A percentile compares a stretch with the other conserved stretches of the same genome.
Evolutionary conservation across 2,888 invertebrate genomes (phyloP).

Genomic region (Synanthedon vespiformis): DNA sequence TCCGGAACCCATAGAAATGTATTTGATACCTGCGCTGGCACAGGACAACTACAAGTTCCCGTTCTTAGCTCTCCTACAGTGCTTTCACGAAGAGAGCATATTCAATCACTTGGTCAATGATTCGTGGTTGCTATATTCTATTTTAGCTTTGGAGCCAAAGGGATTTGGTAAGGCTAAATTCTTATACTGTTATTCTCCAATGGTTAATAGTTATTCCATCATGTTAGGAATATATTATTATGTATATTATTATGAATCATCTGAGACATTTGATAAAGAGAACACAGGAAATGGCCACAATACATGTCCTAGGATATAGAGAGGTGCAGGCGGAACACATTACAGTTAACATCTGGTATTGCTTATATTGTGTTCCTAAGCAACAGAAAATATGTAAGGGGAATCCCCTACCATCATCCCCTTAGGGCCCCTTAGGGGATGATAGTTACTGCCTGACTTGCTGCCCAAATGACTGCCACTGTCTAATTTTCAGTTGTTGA

Average conservation of each 20-base stretch:
- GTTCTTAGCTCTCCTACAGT: conserved; percentile 57
- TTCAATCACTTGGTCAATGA: conserved; percentile 62
- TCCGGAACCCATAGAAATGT: conserved; percentile 76
- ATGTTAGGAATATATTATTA: neutral
- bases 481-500: too few relatives aligned
- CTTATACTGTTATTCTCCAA: neutral
- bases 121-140: conserved; percentile 76
- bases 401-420: too few relatives aligned
- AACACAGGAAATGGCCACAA: too few relatives aligned
- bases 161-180: conserved; percentile 71
- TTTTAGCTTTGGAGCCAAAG: conserved; percentile 75
- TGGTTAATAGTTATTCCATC: neutral
- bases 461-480: too few relatives aligned
- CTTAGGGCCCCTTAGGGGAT: too few relatives aligned
- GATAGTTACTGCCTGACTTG: too few relatives aligned
- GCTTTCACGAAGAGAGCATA: conserved; percentile 41
- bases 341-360: too few relatives aligned
- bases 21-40: conserved; percentile 77
- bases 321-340: too few relatives aligned
- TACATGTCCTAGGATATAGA: too few relatives aligned
- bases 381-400: too few relatives aligned
- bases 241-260: neutral
- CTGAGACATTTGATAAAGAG: neutral
- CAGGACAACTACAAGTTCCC: conserved; percentile 58
- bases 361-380: too few relatives aligned